Percentiles rank a stretch among this genome's conserved stretches.
phyloP scores from a whole-genome alignment of 2,113 vertebrate genomes.

The Benitochromis conjunctus region DNA sequence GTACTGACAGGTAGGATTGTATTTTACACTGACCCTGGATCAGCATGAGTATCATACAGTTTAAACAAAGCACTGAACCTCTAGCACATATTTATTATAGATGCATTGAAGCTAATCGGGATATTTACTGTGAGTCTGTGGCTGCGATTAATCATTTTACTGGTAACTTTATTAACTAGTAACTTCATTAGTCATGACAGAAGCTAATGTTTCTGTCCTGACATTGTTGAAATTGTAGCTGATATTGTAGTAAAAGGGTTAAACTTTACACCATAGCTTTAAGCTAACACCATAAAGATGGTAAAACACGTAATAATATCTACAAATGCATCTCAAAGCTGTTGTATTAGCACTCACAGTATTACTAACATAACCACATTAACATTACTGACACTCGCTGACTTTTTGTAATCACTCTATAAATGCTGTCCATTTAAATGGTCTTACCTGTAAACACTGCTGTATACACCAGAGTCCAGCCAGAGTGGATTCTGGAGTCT shows the following conservation, averaged over 20 bases:
- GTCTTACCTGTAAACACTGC: background rate
- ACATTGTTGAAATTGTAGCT: too few species aligned
- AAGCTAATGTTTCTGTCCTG: background rate
- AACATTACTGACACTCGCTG: background rate
- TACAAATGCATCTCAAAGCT: background rate
- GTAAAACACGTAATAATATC: background rate
- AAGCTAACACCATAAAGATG: background rate
- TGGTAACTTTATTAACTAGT: background rate
- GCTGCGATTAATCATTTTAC: too few species aligned
- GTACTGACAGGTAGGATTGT: background rate
- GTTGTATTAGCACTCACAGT: accelerated
- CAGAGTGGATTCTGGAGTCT: background rate
- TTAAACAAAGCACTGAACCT: background rate
- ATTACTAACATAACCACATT: background rate
- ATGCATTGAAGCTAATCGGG: background rate
- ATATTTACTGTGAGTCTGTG: accelerated
- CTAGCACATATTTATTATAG: background rate
- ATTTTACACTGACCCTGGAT: background rate
- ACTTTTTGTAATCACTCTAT: background rate
- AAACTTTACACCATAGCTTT: background rate
- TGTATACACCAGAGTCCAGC: background rate
- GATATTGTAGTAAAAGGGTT: too few species aligned
- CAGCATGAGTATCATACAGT: background rate
- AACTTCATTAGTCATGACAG: background rate
- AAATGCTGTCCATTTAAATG: background rate